A percentile compares a stretch with the other conserved stretches of the same genome.
These are phyloP conservation scores for Lepas anatifera DNA, from an alignment of 2,888 invertebrate species.

Conservation along the genomic window DNA sequence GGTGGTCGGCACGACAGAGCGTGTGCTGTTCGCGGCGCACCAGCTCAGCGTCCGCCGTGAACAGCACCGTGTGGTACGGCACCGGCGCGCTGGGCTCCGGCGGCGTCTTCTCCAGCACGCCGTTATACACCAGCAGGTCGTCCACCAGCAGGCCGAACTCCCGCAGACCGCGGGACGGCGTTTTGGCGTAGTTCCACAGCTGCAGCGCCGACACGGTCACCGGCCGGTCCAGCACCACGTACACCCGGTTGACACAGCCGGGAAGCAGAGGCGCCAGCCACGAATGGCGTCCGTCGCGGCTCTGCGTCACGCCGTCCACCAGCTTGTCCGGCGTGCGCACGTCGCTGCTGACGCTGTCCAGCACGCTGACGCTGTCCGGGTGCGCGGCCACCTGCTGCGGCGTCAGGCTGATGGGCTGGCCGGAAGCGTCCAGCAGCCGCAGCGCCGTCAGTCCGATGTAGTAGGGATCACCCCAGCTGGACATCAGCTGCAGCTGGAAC, in stretches of 20 bases:
- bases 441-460: background rate
- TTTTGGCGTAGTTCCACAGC: constrained; percentile 4
- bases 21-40: background rate
- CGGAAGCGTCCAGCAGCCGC: background rate
- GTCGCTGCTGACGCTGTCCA: background rate
- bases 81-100: constrained; percentile 59
- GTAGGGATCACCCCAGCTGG: background rate
- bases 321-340: background rate
- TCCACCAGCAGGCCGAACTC: background rate
- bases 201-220: background rate
- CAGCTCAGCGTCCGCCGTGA: constrained; percentile 12
- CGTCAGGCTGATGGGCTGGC: background rate
- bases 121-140: background rate
- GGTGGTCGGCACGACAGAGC: background rate
- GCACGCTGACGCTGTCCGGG: constrained; percentile 1
- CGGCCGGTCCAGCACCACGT: background rate
- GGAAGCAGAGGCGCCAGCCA: background rate
- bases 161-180: background rate
- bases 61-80: constrained; percentile 42
- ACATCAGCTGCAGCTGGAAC: background rate
- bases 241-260: background rate
- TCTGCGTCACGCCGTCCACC: background rate
- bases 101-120: constrained; percentile 49
- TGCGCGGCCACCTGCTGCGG: background rate
- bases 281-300: background rate